Evolutionary conservation across 1,140 invertebrate genomes (phyloP).

Genomic region (Platyscapa corneri): DNA sequence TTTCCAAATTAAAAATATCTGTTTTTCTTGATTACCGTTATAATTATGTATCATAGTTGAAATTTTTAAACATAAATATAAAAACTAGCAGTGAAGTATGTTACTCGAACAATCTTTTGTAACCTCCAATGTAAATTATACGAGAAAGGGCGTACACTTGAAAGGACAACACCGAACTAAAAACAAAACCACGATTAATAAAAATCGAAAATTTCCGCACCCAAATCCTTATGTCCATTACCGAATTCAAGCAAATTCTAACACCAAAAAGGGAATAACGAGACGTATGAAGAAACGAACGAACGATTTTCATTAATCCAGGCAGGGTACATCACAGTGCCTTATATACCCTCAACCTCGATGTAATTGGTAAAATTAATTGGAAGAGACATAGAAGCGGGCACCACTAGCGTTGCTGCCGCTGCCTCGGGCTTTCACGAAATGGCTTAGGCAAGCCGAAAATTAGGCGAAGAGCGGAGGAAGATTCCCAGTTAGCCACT

Average conservation of each 20-base stretch:
- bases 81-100: too few species aligned
- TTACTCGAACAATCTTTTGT: too few species aligned
- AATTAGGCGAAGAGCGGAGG: conserved; percentile 68
- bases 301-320: conserved; percentile 39
- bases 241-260: background rate
- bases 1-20: background rate
- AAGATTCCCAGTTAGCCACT: conserved; percentile 66
- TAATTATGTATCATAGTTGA: too few species aligned
- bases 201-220: background rate
- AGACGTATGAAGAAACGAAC: background rate
- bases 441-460: conserved; percentile 70
- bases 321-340: background rate
- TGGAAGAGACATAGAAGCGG: conserved; percentile 42
- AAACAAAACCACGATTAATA: background rate
- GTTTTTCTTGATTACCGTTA: too few species aligned
- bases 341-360: background rate
- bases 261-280: background rate
- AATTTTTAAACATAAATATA: too few species aligned
- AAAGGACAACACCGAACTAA: background rate
- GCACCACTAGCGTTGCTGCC: background rate
- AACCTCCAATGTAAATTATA: too few species aligned
- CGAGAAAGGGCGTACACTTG: too few species aligned
- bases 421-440: background rate
- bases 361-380: conserved; percentile 50
- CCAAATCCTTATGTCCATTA: background rate